Conservation (phyloP, 2,888 invertebrate species). For the Cerceris ruficornis region DNA sequence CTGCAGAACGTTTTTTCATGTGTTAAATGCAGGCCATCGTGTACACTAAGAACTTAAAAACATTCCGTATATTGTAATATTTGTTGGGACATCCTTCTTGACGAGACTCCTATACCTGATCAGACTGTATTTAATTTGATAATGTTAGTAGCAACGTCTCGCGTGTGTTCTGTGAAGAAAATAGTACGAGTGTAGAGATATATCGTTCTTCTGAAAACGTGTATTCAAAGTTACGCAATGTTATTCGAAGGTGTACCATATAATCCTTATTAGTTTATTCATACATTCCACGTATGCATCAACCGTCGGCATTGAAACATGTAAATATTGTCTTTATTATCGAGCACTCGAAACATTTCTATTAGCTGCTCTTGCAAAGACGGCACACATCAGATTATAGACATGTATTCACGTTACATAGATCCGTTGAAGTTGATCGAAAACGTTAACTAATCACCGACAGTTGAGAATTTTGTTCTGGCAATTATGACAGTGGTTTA, state of each 20-base stretch:
- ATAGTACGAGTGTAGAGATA: conserved; percentile 32
- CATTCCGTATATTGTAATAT: conserved; percentile 54
- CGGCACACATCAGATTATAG: too few species aligned
- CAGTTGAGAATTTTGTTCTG: too few species aligned
- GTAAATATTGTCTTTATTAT: conserved; percentile 40
- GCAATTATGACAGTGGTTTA: too few species aligned
- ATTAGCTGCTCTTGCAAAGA: background rate
- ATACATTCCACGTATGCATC: conserved; percentile 55
- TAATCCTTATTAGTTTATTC: conserved; percentile 39
- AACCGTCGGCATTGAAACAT: conserved; percentile 25
- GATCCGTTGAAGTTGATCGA: too few species aligned
- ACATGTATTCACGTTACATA: too few species aligned
- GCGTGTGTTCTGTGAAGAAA: conserved; percentile 35
- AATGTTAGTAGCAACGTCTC: conserved; percentile 41
- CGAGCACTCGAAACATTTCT: conserved; percentile 15
- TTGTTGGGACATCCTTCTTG: conserved; percentile 34
- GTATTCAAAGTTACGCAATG: conserved; percentile 21
- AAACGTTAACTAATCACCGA: too few species aligned
- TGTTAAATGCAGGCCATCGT: conserved; percentile 46
- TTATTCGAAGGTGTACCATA: conserved; percentile 33
- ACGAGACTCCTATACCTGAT: conserved; percentile 42
- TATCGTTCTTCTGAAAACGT: conserved; percentile 17
- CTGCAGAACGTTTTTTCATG: conserved; percentile 60
- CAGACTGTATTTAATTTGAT: conserved; percentile 58
- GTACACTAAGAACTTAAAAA: conserved; percentile 51